Conservation (phyloP, 2,113 vertebrate genomes). For the Mugil cephalus region DNA sequence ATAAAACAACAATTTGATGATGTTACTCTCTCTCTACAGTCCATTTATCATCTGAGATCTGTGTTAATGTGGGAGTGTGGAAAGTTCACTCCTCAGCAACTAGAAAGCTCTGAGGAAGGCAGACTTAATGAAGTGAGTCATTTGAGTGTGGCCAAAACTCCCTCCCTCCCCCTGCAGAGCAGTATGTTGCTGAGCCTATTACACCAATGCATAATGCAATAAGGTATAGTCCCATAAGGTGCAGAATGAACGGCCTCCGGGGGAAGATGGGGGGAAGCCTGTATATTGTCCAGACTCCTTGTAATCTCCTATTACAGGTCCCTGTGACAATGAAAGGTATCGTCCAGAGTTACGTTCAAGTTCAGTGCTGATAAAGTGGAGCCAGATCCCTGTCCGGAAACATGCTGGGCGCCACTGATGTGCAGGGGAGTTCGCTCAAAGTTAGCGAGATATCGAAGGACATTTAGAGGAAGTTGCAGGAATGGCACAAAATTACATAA, state of each 20-base stretch:
- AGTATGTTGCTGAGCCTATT: conserved; percentile 68
- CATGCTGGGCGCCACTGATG: background rate
- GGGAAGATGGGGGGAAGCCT: conserved; percentile 20
- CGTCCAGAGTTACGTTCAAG: conserved; percentile 19
- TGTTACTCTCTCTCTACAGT: background rate
- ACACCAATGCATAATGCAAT: conserved; percentile 71
- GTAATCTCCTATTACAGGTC: conserved; percentile 55
- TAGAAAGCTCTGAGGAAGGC: conserved; percentile 60
- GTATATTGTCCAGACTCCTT: conserved; percentile 40
- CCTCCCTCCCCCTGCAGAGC: conserved; percentile 44
- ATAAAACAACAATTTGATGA: background rate
- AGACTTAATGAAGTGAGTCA: conserved; percentile 77
- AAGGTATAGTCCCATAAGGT: conserved; percentile 69
- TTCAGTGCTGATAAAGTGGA: conserved; percentile 15
- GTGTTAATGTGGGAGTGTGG: conserved; percentile 35
- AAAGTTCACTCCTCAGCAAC: conserved; percentile 65
- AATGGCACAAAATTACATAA: background rate
- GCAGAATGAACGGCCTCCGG: conserved; percentile 39
- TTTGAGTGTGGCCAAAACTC: conserved; percentile 50
- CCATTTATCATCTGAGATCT: conserved; percentile 14
- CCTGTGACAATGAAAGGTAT: conserved; percentile 30
- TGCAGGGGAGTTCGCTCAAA: conserved; percentile 14
- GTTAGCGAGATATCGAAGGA: conserved; percentile 5
- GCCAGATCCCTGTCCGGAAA: conserved; percentile 24
- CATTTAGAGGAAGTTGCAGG: background rate